A percentile compares a stretch with the other conserved stretches of the same genome.
Conservation (phyloP, 1,140 invertebrate genomes). For the Ruditapes philippinarum region DNA sequence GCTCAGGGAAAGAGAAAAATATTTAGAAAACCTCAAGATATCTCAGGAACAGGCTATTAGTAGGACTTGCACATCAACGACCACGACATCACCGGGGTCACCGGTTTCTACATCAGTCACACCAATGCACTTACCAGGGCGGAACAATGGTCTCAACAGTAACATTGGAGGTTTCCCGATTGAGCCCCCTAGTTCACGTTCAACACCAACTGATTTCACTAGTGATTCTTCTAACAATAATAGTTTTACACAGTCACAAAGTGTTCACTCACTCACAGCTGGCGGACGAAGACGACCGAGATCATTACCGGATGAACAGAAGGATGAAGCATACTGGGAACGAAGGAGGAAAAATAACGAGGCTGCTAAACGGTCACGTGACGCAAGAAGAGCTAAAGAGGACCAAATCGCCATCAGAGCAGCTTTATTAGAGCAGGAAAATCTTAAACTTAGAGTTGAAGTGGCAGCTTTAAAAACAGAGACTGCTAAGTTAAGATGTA, state of each 20-base stretch:
- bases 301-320: constrained; percentile 80
- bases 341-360: constrained; percentile 87
- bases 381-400: constrained; percentile 85
- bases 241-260: not conserved
- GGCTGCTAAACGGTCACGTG: constrained; percentile 86
- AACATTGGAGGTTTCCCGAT: not conserved
- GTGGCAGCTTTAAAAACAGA: constrained; percentile 84
- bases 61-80: constrained; percentile 37
- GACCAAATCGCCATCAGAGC: constrained; percentile 85
- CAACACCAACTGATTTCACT: constrained; percentile 17
- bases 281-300: constrained; percentile 75
- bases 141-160: constrained; percentile 8
- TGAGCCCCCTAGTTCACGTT: not conserved
- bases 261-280: not conserved
- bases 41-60: constrained; percentile 33
- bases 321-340: constrained; percentile 87
- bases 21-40: constrained; percentile 57
- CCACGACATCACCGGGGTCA: constrained; percentile 3
- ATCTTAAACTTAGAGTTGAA: constrained; percentile 85
- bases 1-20: constrained; percentile 66
- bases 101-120: constrained; percentile 51
- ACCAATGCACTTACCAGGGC: constrained; percentile 43
- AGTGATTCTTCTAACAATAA: constrained; percentile 8
- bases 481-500: constrained; percentile 87
- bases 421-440: constrained; percentile 86